Evolutionary conservation across 2,113 vertebrate species (phyloP).

Genomic region (Bucco capensis): DNA sequence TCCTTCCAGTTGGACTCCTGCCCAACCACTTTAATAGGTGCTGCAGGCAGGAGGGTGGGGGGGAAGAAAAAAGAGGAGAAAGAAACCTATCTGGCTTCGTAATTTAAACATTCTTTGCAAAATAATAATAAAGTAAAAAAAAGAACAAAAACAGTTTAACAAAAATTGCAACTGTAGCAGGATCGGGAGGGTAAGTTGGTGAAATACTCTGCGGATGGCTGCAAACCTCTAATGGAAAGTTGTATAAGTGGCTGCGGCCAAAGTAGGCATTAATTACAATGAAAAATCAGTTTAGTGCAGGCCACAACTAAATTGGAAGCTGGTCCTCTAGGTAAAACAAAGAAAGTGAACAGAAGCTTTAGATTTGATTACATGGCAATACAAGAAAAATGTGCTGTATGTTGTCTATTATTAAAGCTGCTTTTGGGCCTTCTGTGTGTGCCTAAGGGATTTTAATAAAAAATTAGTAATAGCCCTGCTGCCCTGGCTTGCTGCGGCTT

Average conservation of each 20-base stretch:
- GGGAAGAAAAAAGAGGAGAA: constrained; percentile 38
- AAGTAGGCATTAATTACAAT: constrained; percentile 88
- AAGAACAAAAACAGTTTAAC: constrained; percentile 42
- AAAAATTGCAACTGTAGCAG: constrained; percentile 68
- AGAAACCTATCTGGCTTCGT: constrained; percentile 51
- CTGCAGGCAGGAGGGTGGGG: constrained; percentile 33
- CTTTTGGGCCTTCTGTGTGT: constrained; percentile 77
- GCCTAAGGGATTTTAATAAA: constrained; percentile 87
- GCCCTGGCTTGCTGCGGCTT: constrained; percentile 67
- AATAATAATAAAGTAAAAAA: constrained; percentile 38
- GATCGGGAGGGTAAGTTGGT: constrained; percentile 65
- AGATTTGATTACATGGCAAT: constrained; percentile 85
- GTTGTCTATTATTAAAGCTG: constrained; percentile 84
- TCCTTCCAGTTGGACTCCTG: constrained; percentile 74
- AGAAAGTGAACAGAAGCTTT: constrained; percentile 81
- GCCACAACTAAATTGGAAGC: constrained; percentile 85
- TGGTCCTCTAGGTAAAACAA: constrained; percentile 86
- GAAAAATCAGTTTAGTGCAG: constrained; percentile 85
- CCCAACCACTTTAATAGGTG: constrained; percentile 82
- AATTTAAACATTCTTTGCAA: constrained; percentile 64
- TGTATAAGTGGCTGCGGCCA: constrained; percentile 78
- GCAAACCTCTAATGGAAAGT: constrained; percentile 83
- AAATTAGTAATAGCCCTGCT: constrained; percentile 82
- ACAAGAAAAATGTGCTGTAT: constrained; percentile 85
- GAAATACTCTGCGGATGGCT: constrained; percentile 73